Conservation (phyloP, 1,140 invertebrate genomes). For the Philotrypesis tridentata region DNA sequence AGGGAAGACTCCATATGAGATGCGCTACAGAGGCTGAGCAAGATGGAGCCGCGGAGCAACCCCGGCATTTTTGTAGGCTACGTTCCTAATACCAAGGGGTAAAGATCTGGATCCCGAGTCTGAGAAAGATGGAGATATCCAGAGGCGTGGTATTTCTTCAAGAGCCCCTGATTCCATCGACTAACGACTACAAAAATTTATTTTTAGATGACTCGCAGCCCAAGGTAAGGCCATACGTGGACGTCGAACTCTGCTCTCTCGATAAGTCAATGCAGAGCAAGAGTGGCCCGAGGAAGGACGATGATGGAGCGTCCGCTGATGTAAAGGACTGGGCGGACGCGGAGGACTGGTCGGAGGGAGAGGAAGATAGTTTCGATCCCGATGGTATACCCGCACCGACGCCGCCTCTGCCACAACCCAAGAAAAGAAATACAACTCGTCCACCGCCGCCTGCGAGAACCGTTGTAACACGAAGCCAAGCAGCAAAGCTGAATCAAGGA, state of each 20-base stretch:
- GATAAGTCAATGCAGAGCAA: background rate
- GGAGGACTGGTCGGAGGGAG: background rate
- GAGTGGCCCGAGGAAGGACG: background rate
- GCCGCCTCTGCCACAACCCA: background rate
- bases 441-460: background rate
- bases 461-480: background rate
- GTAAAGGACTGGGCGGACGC: background rate
- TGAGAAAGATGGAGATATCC: constrained; percentile 40
- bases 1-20: background rate
- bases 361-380: too few species aligned
- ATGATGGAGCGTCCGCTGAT: background rate
- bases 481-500: background rate
- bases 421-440: background rate
- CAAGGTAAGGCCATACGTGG: background rate
- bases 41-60: constrained; percentile 39
- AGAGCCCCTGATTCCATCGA: constrained; percentile 4
- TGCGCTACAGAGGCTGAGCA: background rate
- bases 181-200: background rate
- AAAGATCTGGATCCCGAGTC: constrained; percentile 46
- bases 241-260: background rate
- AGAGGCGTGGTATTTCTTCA: constrained; percentile 48
- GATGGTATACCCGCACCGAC: too few species aligned
- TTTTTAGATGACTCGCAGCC: background rate
- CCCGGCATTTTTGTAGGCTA: constrained; percentile 53
- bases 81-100: constrained; percentile 40